Base-by-base conservation (phyloP, 2,113 vertebrate species). In the Nyctereutes procyonoides region DNA sequence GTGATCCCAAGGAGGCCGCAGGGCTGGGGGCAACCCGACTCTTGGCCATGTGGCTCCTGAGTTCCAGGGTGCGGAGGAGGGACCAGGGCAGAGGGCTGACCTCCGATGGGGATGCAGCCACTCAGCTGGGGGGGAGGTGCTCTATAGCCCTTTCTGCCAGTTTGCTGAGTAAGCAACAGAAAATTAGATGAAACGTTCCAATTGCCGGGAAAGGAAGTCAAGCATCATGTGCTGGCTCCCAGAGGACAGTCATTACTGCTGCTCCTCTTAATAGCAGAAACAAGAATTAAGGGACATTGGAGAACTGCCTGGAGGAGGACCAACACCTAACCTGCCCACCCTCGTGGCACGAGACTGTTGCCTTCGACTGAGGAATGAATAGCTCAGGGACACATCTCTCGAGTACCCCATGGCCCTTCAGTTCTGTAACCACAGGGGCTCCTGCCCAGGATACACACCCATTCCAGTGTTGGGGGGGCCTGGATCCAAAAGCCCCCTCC, bases 1-100 rank as follows among this genome's bases (percentile, higher is more conserved):
- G 22, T 2, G 1, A 8, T 0, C 0, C 10, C 0, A 0, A 14
- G 24, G 71, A 26, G 19, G 20, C 53, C 5, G 6, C 51, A 15
- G 65, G 65, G 32, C 8, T n/a, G 65, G 32, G 65, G 32, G 65
- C 86, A 65, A 15, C 17, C 73, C 53, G 69, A 84, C 55, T 90
- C 56, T 74, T 55, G 12, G 15, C 24, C 26, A 0, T 0, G 2
- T 4, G 28, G 28, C 55, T 73, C 32, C 94, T 60, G 35, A 32
- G n/a, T 24, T 84, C 19, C 60, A 12, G 76, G 16, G 30, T 3
- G 5, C 7, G 48, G 7, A n/a, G 48, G 7, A n/a, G 10, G 32
- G 19, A 8, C 26, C 4, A 2, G 48, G 35, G 22, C 56, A 5
- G 4, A 48, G 22, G 63, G 14, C 62, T 69, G 65, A 69, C 65